Evolutionary conservation across 2,797 vertebrate species (phyloP).

Genomic region (Spinus olivaceus): DNA sequence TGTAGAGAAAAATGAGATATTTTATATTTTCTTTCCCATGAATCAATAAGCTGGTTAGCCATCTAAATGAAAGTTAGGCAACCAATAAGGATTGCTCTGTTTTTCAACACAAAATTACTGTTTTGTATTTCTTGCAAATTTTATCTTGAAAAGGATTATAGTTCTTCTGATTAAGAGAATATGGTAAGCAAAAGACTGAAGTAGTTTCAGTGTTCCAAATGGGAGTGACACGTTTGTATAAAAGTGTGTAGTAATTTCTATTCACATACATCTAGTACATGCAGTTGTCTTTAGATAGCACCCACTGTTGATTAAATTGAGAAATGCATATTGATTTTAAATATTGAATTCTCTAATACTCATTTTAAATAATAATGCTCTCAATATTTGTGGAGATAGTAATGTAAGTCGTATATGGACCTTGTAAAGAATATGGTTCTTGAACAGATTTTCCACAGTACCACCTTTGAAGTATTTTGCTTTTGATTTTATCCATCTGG

Average conservation of each 20-base stretch:
- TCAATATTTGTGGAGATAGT: not conserved
- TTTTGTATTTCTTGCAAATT: not conserved
- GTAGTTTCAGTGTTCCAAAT: not conserved
- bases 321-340: not conserved
- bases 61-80: not conserved
- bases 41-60: not conserved
- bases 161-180: not conserved
- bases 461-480: not conserved
- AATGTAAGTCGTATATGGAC: not conserved
- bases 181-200: not conserved
- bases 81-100: not conserved
- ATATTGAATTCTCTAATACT: not conserved
- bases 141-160: not conserved
- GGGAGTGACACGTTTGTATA: not conserved
- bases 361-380: not conserved
- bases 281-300: not conserved
- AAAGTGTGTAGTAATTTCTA: not conserved
- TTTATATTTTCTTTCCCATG: not conserved
- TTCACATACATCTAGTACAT: not conserved
- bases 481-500: not conserved
- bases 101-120: not conserved
- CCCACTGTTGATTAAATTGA: not conserved
- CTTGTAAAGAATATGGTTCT: not conserved
- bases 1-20: not conserved
- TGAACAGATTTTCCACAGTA: not conserved